Percentiles rank a stretch among this genome's conserved stretches.
Evolutionary conservation across 2,888 invertebrate species (phyloP).

Genomic region (Odontomyia ornata): DNA sequence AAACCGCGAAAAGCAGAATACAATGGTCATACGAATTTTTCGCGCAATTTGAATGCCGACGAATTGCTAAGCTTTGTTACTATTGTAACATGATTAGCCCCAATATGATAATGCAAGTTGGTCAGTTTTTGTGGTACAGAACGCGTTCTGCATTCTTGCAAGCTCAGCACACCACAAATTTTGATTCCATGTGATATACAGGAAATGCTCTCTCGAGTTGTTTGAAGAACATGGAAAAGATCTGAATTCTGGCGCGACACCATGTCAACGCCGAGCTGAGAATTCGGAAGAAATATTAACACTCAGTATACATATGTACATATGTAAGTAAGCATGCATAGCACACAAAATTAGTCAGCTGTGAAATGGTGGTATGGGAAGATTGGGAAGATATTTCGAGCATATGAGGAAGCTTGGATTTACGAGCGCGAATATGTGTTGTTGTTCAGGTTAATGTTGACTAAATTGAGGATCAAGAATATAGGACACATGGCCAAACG

Average conservation of each 20-base stretch:
- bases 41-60: slow-evolving; percentile 1
- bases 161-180: background rate
- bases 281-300: slow-evolving; percentile 1
- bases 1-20: background rate
- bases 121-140: slow-evolving; percentile 14
- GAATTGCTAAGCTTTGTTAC: slow-evolving; percentile 7
- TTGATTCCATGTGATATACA: background rate
- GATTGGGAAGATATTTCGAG: background rate
- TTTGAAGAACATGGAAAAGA: background rate
- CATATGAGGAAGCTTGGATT: background rate
- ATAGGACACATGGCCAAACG: too few species aligned
- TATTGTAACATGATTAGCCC: slow-evolving; percentile 35
- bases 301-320: background rate
- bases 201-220: slow-evolving; percentile 1
- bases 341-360: background rate
- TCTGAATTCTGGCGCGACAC: background rate
- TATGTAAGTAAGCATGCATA: too few species aligned
- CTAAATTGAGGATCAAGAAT: too few species aligned
- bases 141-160: background rate
- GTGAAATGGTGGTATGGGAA: background rate
- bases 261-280: background rate
- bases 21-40: slow-evolving; percentile 2
- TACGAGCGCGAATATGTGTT: too few species aligned
- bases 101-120: slow-evolving; percentile 18
- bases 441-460: too few species aligned